Percentiles rank a stretch among this genome's conserved stretches.
phyloP scores from a whole-genome alignment of 2,888 invertebrate species.

The Melieria crassipennis region DNA sequence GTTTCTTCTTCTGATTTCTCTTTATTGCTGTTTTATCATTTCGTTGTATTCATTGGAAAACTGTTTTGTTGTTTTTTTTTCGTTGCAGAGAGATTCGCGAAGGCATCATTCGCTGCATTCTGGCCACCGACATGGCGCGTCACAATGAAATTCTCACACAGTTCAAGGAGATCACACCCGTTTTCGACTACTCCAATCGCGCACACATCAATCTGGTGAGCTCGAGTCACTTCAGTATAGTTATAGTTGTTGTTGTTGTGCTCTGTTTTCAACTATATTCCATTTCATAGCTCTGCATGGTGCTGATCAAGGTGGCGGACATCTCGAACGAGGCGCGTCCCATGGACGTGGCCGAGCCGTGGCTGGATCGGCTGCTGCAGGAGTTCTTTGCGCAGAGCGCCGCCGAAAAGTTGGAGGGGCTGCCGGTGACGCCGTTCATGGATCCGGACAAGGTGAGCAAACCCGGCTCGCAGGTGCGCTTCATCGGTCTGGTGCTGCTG shows the following conservation, averaged over 20 bases:
- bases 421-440: conserved; percentile 88
- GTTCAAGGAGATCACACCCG: conserved; percentile 74
- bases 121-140: conserved; percentile 82
- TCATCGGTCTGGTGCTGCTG: conserved; percentile 82
- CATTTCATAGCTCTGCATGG: conserved; percentile 74
- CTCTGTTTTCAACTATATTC: not conserved
- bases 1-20: too few species aligned
- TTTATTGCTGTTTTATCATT: too few species aligned
- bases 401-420: conserved; percentile 81
- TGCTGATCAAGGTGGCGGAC: conserved; percentile 85
- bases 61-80: conserved; percentile 9
- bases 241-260: not conserved
- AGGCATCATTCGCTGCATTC: conserved; percentile 81
- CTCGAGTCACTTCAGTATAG: conserved; percentile 28
- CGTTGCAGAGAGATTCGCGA: conserved; percentile 72
- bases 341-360: conserved; percentile 84
- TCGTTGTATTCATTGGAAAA: too few species aligned
- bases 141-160: conserved; percentile 81
- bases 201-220: conserved; percentile 78
- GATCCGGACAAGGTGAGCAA: conserved; percentile 86
- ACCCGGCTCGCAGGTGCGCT: conserved; percentile 84
- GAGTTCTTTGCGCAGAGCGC: conserved; percentile 84
- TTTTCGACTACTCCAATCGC: conserved; percentile 76
- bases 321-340: conserved; percentile 86
- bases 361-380: conserved; percentile 77